phyloP scores from a whole-genome alignment of 2,888 invertebrate genomes.

The Nemotelus nigrinus region DNA sequence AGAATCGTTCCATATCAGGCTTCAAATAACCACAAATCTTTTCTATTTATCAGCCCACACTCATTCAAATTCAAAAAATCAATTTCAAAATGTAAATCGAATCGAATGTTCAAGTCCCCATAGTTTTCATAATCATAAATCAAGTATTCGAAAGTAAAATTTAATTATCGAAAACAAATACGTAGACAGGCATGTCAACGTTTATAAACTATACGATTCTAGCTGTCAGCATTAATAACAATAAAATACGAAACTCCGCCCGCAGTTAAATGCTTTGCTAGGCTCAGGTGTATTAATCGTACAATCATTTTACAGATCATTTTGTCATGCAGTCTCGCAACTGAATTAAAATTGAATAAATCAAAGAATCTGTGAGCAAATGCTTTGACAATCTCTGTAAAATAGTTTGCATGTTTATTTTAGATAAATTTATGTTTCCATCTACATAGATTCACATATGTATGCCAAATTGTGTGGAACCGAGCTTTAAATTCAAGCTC shows the following conservation, averaged over 20 bases:
- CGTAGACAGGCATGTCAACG: neutral
- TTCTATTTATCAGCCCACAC: too few relatives aligned
- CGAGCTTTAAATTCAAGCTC: too few relatives aligned
- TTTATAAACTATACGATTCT: neutral
- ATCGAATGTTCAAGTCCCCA: too few relatives aligned
- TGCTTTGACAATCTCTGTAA: too few relatives aligned
- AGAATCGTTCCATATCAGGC: too few relatives aligned
- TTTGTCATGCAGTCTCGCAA: neutral
- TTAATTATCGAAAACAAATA: neutral
- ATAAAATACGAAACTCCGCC: neutral
- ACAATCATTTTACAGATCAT: slow-evolving; percentile 8
- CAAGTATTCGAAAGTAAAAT: neutral
- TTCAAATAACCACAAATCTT: too few relatives aligned
- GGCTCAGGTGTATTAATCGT: slow-evolving; percentile 1
- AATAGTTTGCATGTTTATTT: too few relatives aligned
- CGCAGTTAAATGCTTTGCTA: neutral
- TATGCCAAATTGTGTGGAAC: too few relatives aligned
- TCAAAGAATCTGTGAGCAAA: neutral
- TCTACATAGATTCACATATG: too few relatives aligned
- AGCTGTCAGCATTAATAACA: slow-evolving; percentile 16
- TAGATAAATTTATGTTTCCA: too few relatives aligned
- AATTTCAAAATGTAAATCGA: too few relatives aligned
- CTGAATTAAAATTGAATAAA: slow-evolving; percentile 29
- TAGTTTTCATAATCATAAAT: neutral
- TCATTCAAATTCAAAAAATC: too few relatives aligned